Evolutionary conservation across 2,888 invertebrate genomes (phyloP).

Genomic region (Bruchidius siliquastri): DNA sequence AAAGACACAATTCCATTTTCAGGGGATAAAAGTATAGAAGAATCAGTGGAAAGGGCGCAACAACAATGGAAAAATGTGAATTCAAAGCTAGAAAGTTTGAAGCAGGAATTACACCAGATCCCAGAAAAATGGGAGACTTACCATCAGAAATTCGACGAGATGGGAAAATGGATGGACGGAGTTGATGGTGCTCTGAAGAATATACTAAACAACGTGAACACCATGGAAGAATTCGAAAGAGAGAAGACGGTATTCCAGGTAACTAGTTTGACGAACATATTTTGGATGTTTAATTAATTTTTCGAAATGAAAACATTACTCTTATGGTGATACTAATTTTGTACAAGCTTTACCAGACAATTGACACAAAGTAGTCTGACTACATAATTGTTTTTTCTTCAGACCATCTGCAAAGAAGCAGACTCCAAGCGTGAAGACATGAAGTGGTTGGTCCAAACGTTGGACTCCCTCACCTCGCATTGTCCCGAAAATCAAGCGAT

Average conservation of each 20-base stretch:
- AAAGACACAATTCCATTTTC: constrained; percentile 44
- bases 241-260: constrained; percentile 89
- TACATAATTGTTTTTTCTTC: constrained; percentile 11
- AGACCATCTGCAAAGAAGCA: constrained; percentile 88
- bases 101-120: constrained; percentile 72
- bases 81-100: constrained; percentile 66
- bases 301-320: too few relatives aligned
- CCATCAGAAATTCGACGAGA: constrained; percentile 71
- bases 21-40: constrained; percentile 62
- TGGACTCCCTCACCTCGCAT: constrained; percentile 80
- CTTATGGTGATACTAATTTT: too few relatives aligned
- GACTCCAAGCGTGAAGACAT: constrained; percentile 88
- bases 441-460: constrained; percentile 90
- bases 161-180: constrained; percentile 87
- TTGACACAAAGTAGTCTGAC: too few relatives aligned
- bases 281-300: constrained; percentile 3
- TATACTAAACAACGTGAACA: constrained; percentile 78
- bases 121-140: constrained; percentile 90
- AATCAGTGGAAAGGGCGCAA: constrained; percentile 64
- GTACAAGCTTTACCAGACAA: too few relatives aligned
- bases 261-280: constrained; percentile 34
- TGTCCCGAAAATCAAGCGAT: constrained; percentile 76
- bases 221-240: constrained; percentile 84
- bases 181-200: constrained; percentile 79
- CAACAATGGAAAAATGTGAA: constrained; percentile 72